Conservation (phyloP, 2,888 invertebrate species). For the Lithophane socia region DNA sequence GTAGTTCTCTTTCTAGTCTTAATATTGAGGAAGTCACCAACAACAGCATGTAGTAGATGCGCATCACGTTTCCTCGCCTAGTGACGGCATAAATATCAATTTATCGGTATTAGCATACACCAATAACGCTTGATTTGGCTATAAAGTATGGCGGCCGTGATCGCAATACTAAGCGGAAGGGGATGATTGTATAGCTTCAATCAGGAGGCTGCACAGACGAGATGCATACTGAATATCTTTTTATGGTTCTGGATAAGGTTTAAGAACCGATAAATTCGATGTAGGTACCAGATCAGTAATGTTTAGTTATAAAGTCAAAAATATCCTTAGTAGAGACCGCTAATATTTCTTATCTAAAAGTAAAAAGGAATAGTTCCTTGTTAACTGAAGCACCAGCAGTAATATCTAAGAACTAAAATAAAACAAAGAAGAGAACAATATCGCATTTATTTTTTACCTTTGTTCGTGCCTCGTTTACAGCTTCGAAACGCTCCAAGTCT, state of each 20-base stretch:
- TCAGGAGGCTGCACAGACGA: not conserved
- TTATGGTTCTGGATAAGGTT: not conserved
- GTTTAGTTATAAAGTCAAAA: not conserved
- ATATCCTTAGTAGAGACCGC: not conserved
- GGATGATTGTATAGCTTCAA: conserved; percentile 7
- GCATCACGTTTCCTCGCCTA: conserved; percentile 21
- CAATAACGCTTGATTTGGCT: conserved; percentile 49
- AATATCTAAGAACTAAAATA: not conserved
- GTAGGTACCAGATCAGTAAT: not conserved
- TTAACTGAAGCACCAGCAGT: conserved; percentile 5
- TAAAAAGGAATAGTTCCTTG: not conserved
- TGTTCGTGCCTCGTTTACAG: conserved; percentile 14
- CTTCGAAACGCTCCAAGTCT: not conserved
- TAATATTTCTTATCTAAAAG: not conserved
- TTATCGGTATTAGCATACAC: conserved; percentile 43
- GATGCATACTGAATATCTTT: conserved; percentile 10
- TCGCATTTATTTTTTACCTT: conserved; percentile 1
- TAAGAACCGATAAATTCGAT: not conserved
- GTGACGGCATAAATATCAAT: conserved; percentile 47
- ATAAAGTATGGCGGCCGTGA: conserved; percentile 35
- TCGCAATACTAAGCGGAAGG: conserved; percentile 21
- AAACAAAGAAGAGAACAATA: conserved; percentile 4
- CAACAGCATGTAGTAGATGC: conserved; percentile 12
- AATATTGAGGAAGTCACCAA: not conserved
- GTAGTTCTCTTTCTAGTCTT: not conserved